phyloP scores from a whole-genome alignment of 2,113 vertebrate genomes.

The Stegostoma tigrinum region DNA sequence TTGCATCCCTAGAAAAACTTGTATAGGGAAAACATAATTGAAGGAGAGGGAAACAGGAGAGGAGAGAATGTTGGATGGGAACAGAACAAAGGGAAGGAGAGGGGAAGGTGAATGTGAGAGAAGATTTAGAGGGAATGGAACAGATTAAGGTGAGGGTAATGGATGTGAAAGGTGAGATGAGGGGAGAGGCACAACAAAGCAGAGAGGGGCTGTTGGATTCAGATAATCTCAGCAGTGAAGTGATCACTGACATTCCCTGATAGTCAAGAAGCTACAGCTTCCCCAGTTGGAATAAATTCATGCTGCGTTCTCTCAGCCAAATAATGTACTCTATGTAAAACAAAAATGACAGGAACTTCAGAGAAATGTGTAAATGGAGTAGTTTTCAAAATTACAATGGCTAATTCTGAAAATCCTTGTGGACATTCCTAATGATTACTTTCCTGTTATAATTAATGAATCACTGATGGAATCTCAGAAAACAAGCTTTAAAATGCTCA shows the following conservation, averaged over 20 bases:
- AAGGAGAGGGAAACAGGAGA: neutral
- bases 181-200: neutral
- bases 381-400: neutral
- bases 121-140: too few species aligned
- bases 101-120: too few species aligned
- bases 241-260: neutral
- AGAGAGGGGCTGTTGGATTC: neutral
- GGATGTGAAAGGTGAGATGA: too few species aligned
- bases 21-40: neutral
- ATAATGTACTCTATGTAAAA: neutral
- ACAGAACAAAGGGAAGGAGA: neutral
- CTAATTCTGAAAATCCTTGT: neutral
- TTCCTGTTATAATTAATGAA: neutral
- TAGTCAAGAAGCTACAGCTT: neutral
- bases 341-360: neutral
- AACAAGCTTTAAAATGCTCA: neutral
- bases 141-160: too few species aligned
- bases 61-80: neutral
- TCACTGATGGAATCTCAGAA: neutral
- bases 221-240: neutral
- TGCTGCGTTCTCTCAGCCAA: neutral
- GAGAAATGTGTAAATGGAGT: neutral
- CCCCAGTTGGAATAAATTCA: neutral
- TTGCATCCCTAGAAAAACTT: neutral
- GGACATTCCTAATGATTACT: neutral